Base-by-base conservation (phyloP, 1,140 invertebrate species). In the Metopolophium dirhodum region DNA sequence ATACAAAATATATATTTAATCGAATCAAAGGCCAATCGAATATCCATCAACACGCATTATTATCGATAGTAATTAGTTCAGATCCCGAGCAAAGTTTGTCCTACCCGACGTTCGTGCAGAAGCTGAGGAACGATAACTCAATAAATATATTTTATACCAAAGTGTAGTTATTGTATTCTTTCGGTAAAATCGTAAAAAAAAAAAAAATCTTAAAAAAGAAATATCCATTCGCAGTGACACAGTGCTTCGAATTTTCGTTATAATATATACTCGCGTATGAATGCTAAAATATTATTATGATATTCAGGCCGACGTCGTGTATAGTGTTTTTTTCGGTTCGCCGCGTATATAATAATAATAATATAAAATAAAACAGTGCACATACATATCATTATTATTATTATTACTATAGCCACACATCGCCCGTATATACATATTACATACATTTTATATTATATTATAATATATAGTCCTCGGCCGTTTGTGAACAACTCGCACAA, bases 41-140 rank as follows among this genome's bases (percentile, higher is more conserved):
- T 47, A 89, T 23, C n/a, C 86, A n/a, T 49, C 30, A 88, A 49
- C n/a, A 88, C 47, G 30, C n/a, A 18, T 54, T n/a, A 89, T 51
- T 89, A 7, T 89, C 11, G 88, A 37, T 54, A 47, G 22, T 35
- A 89, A 89, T 89, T 57, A 89, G 20, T 89, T 89, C 37, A 57
- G 35, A 37, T 89, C 30, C 30, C 26, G 9, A 89, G 6, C 26
- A 54, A 54, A 57, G 51, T 89, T 89, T 54, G 41, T 57, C 20
- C 14, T 11, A 37, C 57, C 51, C 1, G 8, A 57, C 6, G 14
- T 77, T 7, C 23, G n/a, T 86, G 47, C 9, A 83, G 37, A 37
- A 83, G 7, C 22, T 7, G 8, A 3, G 14, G 18, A 77, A 4
- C 30, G 61, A 77, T 77, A 77, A 68, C 30, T 7, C 61, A 18